Base-by-base conservation (phyloP, 1,140 invertebrate species). In the Philopotamus ludificatus region DNA sequence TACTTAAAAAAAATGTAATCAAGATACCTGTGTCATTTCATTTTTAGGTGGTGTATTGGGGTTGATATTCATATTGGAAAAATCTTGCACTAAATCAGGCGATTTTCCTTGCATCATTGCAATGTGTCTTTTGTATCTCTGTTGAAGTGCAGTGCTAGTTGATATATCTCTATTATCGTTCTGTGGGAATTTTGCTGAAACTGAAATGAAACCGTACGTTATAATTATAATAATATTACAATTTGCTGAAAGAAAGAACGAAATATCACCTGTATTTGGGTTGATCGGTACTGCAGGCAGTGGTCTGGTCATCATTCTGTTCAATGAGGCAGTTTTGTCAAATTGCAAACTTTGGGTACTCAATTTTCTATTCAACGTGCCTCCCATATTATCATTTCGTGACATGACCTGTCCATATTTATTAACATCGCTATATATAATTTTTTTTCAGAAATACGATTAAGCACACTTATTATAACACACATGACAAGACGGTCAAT, bases 51-150 rank as follows among this genome's bases (percentile, higher is more conserved):
- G 20, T 39, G 63, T 45, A 15, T 39, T 59, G 4, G 51, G 9
- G 39, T 66, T 63, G 0, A 70, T 55, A 16, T 65, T 64, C 62
- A 70, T 67, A 16, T 70, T 70, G 2, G 64, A 23, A 44, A 70
- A 67, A 21, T 70, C 65, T 61, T 58, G 45, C 3, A 65, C 41
- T 26, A 70, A 28, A 45, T 70, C 68, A 7, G 68, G 65, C 2
- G 65, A n/a, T 23, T 61, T 70, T 49, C 68, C 65, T 44, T 58
- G 45, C 80, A 85, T 86, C 12, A 81, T 79, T 65, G 82, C 75
- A 71, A 87, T 86, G 67, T 88, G 86, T 68, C 84, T 84, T 39
- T 83, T 80, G 66, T 88, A 88, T 44, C 87, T 76, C 69, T 87
- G 82, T 77, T 88, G 82, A 25, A 84, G 71, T 21, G 64, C 60